A percentile compares a stretch with the other conserved stretches of the same genome.
These are phyloP conservation scores for Acronicta leporina DNA, from an alignment of 2,888 invertebrate genomes.

Conservation along the genomic window DNA sequence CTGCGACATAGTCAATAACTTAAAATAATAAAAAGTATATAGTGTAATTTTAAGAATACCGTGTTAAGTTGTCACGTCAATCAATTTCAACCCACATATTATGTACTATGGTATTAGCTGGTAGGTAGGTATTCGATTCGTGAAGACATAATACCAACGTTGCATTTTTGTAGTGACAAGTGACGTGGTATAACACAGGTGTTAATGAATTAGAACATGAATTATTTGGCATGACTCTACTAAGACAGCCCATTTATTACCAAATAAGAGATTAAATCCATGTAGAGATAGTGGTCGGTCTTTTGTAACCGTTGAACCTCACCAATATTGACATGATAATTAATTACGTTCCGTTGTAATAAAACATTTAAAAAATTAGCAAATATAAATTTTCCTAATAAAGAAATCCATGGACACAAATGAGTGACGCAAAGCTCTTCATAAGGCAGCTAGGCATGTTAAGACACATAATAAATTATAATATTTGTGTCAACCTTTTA, in stretches of 20 bases:
- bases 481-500: conserved; percentile 23
- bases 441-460: neutral
- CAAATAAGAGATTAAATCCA: neutral
- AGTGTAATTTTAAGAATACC: too few relatives aligned
- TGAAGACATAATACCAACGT: neutral
- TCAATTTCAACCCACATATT: conserved; percentile 3
- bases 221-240: neutral
- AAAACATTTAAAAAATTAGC: neutral
- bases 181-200: conserved; percentile 29
- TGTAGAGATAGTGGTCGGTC: too few relatives aligned
- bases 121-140: conserved; percentile 9
- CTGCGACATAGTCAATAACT: too few relatives aligned
- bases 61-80: conserved; percentile 6
- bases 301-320: too few relatives aligned
- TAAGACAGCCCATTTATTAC: neutral
- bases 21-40: too few relatives aligned
- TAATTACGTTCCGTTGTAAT: neutral
- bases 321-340: neutral
- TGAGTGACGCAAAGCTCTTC: conserved; percentile 8
- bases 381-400: conserved; percentile 3
- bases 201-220: conserved; percentile 4
- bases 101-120: neutral
- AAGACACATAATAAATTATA: conserved; percentile 15
- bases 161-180: conserved; percentile 13
- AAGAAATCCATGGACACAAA: conserved; percentile 4